Percentiles rank a stretch among this genome's conserved stretches.
These are phyloP conservation scores for Picathartes gymnocephalus DNA, from an alignment of 2,113 vertebrate genomes.

Conservation along the genomic window DNA sequence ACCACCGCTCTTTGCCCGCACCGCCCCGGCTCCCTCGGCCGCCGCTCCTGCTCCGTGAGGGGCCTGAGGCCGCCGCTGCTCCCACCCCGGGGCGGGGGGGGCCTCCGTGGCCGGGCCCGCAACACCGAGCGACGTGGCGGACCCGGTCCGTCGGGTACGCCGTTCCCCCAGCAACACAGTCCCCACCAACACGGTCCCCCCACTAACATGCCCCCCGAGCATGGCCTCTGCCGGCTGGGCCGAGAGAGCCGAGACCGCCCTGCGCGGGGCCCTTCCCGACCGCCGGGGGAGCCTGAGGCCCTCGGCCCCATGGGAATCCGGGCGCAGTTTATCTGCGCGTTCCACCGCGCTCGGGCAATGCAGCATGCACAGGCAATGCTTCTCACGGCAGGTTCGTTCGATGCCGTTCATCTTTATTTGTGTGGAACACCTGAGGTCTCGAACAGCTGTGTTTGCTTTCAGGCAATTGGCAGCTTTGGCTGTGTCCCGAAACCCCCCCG, in stretches of 20 bases:
- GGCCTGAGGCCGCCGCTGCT: neutral
- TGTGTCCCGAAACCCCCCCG: fast-evolving
- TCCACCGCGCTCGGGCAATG: fast-evolving
- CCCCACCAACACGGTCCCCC: neutral
- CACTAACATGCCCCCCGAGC: fast-evolving
- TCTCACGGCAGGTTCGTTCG: fast-evolving
- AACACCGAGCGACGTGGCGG: neutral
- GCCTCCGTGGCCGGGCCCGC: neutral
- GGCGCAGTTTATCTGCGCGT: fast-evolving
- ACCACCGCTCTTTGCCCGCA: too few relatives aligned
- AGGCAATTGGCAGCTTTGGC: neutral
- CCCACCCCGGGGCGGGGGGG: neutral
- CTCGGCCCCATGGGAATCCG: neutral
- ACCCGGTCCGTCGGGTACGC: neutral
- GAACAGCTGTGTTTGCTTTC: fast-evolving
- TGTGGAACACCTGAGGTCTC: fast-evolving
- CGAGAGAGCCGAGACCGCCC: neutral
- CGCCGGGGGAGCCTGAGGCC: neutral
- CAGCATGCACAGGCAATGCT: fast-evolving
- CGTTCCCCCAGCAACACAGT: neutral
- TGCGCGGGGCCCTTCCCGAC: neutral
- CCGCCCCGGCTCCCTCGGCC: too few relatives aligned
- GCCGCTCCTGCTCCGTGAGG: neutral
- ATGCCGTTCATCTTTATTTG: fast-evolving
- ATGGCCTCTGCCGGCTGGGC: neutral